Evolutionary conservation across 2,113 vertebrate genomes (phyloP).

Genomic region (Mesocricetus auratus): DNA sequence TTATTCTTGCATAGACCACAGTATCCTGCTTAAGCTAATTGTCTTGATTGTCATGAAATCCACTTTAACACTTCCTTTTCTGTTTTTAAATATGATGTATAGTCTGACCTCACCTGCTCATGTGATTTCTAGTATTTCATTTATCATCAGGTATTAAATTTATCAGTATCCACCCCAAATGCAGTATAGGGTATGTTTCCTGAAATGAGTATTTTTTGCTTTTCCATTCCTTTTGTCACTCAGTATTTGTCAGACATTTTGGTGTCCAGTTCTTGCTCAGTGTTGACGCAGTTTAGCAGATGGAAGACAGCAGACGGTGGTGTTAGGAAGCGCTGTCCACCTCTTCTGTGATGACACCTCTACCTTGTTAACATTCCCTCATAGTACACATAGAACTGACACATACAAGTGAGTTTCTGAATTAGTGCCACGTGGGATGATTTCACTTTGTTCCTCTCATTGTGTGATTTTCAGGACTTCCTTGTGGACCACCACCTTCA

Average conservation of each 20-base stretch:
- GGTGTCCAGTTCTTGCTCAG: not conserved
- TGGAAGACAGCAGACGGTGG: not conserved
- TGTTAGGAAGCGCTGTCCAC: not conserved
- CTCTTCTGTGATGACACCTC: not conserved
- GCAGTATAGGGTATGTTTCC: not conserved
- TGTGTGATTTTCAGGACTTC: slow-evolving; percentile 42
- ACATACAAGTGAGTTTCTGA: not conserved
- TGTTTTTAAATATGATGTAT: not conserved
- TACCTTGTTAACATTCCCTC: not conserved
- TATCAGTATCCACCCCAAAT: not conserved
- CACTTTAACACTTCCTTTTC: not conserved
- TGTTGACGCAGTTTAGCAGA: not conserved
- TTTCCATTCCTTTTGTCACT: not conserved
- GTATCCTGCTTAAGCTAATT: not conserved
- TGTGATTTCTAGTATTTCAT: not conserved
- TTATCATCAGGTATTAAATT: not conserved
- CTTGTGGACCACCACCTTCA: slow-evolving; percentile 41
- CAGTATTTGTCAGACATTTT: not conserved
- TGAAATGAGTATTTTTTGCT: not conserved
- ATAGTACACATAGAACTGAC: not conserved
- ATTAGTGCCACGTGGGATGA: not conserved
- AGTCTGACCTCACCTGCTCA: not conserved
- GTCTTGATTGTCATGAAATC: no score
- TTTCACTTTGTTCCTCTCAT: not conserved
- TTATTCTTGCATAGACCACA: not conserved